Evolutionary conservation across 2,888 invertebrate genomes (phyloP).

Genomic region (Drosophila niveifrons): DNA sequence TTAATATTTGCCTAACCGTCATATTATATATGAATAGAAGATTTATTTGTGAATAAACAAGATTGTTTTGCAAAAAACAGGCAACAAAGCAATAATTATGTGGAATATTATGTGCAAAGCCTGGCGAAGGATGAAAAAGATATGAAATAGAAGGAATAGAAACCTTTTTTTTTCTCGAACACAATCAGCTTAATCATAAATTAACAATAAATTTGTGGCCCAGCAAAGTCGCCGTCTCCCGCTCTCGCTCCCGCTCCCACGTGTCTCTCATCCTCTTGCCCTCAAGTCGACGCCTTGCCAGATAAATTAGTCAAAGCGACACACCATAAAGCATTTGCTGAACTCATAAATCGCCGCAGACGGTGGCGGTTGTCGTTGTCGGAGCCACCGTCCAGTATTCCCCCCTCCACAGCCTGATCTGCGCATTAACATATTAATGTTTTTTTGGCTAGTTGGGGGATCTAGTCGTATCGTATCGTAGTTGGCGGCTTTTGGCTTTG

Average conservation of each 20-base stretch:
- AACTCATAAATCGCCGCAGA: slow-evolving; percentile 83
- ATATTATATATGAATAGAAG: slow-evolving; percentile 15
- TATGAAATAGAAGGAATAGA: slow-evolving; percentile 17
- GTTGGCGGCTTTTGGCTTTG: slow-evolving; percentile 59
- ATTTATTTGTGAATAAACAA: slow-evolving; percentile 8
- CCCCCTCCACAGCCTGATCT: slow-evolving; percentile 44
- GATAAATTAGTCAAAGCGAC: slow-evolving; percentile 84
- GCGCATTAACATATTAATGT: slow-evolving; percentile 84
- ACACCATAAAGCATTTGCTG: slow-evolving; percentile 85
- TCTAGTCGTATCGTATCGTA: slow-evolving; percentile 32
- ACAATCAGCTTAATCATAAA: slow-evolving; percentile 78
- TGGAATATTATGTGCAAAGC: slow-evolving; percentile 9
- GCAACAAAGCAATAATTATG: slow-evolving; percentile 2
- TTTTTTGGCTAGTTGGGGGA: slow-evolving; percentile 60
- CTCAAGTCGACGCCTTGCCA: slow-evolving; percentile 65
- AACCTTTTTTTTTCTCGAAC: slow-evolving; percentile 34
- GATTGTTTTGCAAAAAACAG: slow-evolving; percentile 23
- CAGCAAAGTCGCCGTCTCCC: slow-evolving; percentile 25
- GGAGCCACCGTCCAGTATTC: slow-evolving; percentile 34
- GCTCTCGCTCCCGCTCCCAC: background rate
- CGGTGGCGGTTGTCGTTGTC: slow-evolving; percentile 67
- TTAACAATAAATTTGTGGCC: slow-evolving; percentile 73
- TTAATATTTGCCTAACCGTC: background rate
- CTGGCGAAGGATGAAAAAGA: slow-evolving; percentile 27
- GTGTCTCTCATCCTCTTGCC: slow-evolving; percentile 15